Evolutionary conservation across 1,140 invertebrate genomes (phyloP).

Genomic region (Danaus plexippus): DNA sequence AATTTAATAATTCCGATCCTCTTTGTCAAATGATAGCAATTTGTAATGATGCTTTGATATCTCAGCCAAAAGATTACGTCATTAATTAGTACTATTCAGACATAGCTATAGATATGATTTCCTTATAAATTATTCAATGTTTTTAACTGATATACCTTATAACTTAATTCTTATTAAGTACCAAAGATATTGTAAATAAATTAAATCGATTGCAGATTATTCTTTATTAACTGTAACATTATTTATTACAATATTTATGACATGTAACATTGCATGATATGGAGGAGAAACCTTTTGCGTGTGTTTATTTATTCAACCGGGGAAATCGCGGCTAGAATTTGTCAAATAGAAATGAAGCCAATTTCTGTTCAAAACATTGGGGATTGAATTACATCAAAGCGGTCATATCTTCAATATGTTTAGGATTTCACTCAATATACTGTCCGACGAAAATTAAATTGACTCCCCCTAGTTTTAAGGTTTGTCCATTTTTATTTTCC

Average conservation of each 20-base stretch:
- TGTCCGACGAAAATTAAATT: constrained; percentile 42
- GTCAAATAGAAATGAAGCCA: constrained; percentile 30
- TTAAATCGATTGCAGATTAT: too few species aligned
- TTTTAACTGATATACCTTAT: too few species aligned
- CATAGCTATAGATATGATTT: too few species aligned
- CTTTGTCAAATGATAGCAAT: constrained; percentile 35
- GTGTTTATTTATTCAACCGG: too few species aligned
- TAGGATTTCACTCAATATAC: constrained; percentile 34
- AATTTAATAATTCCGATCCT: constrained; percentile 47
- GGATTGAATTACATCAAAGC: constrained; percentile 38
- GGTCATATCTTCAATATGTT: constrained; percentile 43
- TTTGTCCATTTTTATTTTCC: constrained; percentile 31
- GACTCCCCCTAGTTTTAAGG: constrained; percentile 35
- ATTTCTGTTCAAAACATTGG: constrained; percentile 27
- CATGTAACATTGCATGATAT: background rate
- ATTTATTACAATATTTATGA: too few species aligned
- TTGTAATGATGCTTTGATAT: constrained; percentile 26
- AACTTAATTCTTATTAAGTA: too few species aligned
- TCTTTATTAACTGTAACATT: too few species aligned
- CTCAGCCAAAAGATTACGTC: background rate
- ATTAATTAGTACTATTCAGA: constrained; percentile 1
- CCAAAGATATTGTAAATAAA: too few species aligned
- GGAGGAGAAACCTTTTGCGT: too few species aligned
- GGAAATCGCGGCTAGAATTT: background rate
- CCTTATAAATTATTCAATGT: too few species aligned